Evolutionary conservation across 2,113 vertebrate species (phyloP).

Genomic region (Theristicus caerulescens): DNA sequence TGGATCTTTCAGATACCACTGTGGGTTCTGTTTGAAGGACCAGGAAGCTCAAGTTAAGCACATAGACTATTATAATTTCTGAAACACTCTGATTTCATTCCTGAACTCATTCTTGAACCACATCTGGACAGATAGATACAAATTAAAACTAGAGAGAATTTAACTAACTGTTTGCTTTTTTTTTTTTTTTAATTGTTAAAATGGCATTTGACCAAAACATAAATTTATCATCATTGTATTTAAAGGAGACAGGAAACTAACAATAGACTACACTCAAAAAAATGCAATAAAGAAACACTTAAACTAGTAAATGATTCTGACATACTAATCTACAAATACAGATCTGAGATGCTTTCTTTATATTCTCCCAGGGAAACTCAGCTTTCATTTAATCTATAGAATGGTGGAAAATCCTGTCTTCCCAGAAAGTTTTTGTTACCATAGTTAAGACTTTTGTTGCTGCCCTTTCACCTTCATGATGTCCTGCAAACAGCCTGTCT

Average conservation of each 20-base stretch:
- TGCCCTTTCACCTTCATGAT: fast-evolving
- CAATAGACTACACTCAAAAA: background rate
- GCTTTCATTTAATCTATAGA: background rate
- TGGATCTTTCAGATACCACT: background rate
- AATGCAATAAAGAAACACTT: background rate
- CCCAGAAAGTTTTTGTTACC: background rate
- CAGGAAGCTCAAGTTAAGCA: background rate
- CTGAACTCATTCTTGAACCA: background rate
- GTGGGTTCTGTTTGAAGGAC: background rate
- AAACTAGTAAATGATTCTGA: background rate
- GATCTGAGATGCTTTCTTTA: background rate
- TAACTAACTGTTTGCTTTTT: background rate
- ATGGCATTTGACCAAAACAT: background rate
- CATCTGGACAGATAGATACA: background rate
- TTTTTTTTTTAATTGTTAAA: background rate
- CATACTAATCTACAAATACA: background rate
- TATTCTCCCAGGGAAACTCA: background rate
- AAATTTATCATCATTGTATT: background rate
- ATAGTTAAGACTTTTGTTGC: background rate
- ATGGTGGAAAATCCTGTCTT: background rate
- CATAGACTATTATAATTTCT: background rate
- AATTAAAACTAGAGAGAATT: background rate
- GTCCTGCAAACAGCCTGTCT: background rate
- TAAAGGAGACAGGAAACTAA: background rate
- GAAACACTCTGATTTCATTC: background rate